Percentiles rank a stretch among this genome's conserved stretches.
Evolutionary conservation across 2,888 invertebrate species (phyloP).

Genomic region (Tinea pellionella): DNA sequence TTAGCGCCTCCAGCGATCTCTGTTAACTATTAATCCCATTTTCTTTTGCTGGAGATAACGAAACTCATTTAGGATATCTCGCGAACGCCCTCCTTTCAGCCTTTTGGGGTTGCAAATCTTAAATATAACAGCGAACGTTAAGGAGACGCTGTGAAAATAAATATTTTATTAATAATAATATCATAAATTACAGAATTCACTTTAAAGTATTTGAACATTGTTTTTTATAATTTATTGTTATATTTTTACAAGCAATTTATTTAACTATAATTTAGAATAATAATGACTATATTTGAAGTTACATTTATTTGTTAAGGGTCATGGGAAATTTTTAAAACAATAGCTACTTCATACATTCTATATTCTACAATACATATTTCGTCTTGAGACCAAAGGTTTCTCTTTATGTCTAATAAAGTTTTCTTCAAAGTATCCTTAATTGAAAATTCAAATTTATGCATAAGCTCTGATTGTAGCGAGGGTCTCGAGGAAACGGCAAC

Average conservation of each 20-base stretch:
- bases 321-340: neutral
- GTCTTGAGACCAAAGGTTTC: slow-evolving; percentile 65
- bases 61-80: slow-evolving; percentile 68
- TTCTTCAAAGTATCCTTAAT: slow-evolving; percentile 66
- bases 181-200: no score
- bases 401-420: slow-evolving; percentile 67
- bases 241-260: no score
- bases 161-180: slow-evolving; percentile 5
- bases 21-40: slow-evolving; percentile 66
- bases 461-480: slow-evolving; percentile 64
- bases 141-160: slow-evolving; percentile 23
- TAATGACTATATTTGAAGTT: no score
- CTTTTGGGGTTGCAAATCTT: slow-evolving; percentile 57
- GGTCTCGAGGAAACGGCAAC: slow-evolving; percentile 24
- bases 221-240: no score
- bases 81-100: slow-evolving; percentile 55
- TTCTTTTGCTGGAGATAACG: slow-evolving; percentile 63
- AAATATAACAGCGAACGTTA: slow-evolving; percentile 26
- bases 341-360: neutral
- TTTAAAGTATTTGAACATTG: no score
- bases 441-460: slow-evolving; percentile 71
- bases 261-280: no score
- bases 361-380: slow-evolving; percentile 51
- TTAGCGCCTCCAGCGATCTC: slow-evolving; percentile 45
- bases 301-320: no score